A percentile compares a stretch with the other conserved stretches of the same genome.
These are phyloP conservation scores for Philypnodon macrostomus DNA, from an alignment of 2,797 vertebrate genomes.

Conservation along the genomic window DNA sequence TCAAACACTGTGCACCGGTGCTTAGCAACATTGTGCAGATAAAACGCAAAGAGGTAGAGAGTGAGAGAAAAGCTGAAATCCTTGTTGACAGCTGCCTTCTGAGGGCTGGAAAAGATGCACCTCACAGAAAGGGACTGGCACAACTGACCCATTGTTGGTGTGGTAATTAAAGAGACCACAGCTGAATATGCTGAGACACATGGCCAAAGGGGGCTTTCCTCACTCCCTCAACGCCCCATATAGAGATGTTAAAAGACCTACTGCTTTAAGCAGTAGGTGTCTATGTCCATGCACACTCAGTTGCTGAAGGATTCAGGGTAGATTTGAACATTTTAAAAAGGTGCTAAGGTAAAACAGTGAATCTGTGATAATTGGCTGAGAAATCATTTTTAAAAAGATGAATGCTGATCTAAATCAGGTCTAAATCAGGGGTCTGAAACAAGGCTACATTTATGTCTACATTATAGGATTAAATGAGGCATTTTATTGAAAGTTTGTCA, in stretches of 20 bases:
- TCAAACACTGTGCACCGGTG: conserved; percentile 71
- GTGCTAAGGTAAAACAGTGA: too few relatives aligned
- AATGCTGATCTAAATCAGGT: too few relatives aligned
- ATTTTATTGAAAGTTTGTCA: too few relatives aligned
- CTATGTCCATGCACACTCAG: neutral
- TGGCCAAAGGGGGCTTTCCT: conserved; percentile 46
- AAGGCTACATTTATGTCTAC: too few relatives aligned
- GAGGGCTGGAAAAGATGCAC: conserved; percentile 77
- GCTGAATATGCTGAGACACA: conserved; percentile 70
- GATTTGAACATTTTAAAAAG: too few relatives aligned
- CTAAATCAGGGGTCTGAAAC: too few relatives aligned
- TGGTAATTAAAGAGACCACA: conserved; percentile 77
- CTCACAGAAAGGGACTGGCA: conserved; percentile 69
- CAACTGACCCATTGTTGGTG: conserved; percentile 84
- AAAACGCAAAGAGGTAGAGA: conserved; percentile 40
- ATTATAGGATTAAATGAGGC: too few relatives aligned
- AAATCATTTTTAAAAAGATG: too few relatives aligned
- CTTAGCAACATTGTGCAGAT: conserved; percentile 74
- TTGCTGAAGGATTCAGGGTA: too few relatives aligned
- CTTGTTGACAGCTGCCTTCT: conserved; percentile 80
- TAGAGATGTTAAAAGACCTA: conserved; percentile 8
- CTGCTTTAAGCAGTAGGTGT: neutral
- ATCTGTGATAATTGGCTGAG: too few relatives aligned
- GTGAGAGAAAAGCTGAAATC: conserved; percentile 77
- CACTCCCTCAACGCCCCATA: conserved; percentile 17